Base-by-base conservation (phyloP, 2,888 invertebrate genomes). In the Ormia ochracea region DNA sequence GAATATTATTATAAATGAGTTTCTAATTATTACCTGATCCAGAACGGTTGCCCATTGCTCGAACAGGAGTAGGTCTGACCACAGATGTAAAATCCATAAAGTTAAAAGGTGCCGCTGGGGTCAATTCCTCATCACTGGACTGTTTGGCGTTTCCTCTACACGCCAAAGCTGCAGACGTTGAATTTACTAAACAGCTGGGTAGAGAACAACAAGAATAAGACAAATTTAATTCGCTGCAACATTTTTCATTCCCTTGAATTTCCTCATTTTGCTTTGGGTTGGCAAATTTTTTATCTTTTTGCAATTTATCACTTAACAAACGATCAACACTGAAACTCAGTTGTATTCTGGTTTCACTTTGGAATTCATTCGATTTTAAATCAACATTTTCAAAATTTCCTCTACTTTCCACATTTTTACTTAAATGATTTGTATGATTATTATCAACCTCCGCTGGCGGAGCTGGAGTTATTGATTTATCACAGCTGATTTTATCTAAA, bases 261-360 rank as follows among this genome's bases (percentile, higher is more conserved):
- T 73, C 48, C n/a, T 38, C 26, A 48, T 66, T 41, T 17, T 12
- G 4, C 28, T 19, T 31, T 21, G 21, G 26, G 3, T 43, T 41
- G 19, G 54, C 19, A 43, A 28, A 38, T 69, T 73, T 84, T 81
- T 58, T 85, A 81, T 12, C 48, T 75, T 52, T 12, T 23, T 72
- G 72, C 17, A 63, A 52, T 54, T 78, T 63, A 63, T 69, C 81
- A 78, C 84, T 86, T 65, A 89, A 81, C 28, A 89, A 82, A 48
- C 89, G 87, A 84, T 89, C 89, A 26, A 89, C 89, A 85, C 89
- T 89, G 82, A 89, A 89, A 83, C 88, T 89, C 7, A 89, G 84
- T 82, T 88, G 86, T 78, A 88, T 86, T 85, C 89, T 88, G 69
- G 87, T 88, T 78, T 84, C 84, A 77, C 72, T 78, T 14, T 28